Base-by-base conservation (phyloP, 2,888 invertebrate genomes). In the Machimus rusticus region DNA sequence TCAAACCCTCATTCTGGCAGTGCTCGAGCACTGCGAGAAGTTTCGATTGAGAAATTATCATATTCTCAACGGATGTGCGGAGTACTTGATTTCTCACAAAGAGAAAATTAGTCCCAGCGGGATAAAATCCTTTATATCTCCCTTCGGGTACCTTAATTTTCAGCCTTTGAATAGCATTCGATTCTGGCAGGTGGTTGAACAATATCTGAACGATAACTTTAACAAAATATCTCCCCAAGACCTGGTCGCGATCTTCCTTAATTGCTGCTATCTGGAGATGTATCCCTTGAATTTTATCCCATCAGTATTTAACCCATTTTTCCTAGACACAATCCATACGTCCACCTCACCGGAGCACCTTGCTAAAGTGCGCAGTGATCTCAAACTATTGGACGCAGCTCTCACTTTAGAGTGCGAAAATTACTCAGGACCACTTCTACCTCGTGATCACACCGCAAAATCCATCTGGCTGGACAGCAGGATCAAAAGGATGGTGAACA, bases 311-410 rank as follows among this genome's bases (percentile, higher is more conserved):
- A 94, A 94, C 89, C 93, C 94, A 14, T 94, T 94, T 89, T 95
- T 95, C 90, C 91, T 95, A 87, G 93, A 94, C n/a, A 93, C 94
- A 90, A 91, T 95, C 51, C 93, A 93, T 87, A 89, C 90, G 0
- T 90, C 90, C 12, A 90, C 91, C 88, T 92, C 93, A 89, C 91
- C 92, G 14, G 92, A 92, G 28, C 90, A 91, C 8, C 90, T 94
- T 87, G 93, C 94, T 88, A 90, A 91, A 88, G 94, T 94, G 86
- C 93, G 94, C 87, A 90, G 90, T 87, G 94, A 94, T 90, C 92
- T 96, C 66, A 93, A 94, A 90, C 91, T 95, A 55, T 93, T 96
- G 87, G 96, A 96, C 89, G 94, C 94, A 43, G 94, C 95, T 5
- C 93, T 96, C 92, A 94, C 94, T 14, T 90, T 96, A 76, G 96